Evolutionary conservation across 2,888 invertebrate genomes (phyloP), one percentile per base, ranked within the genome.

Genomic region (Lumbricus terrestris): DNA sequence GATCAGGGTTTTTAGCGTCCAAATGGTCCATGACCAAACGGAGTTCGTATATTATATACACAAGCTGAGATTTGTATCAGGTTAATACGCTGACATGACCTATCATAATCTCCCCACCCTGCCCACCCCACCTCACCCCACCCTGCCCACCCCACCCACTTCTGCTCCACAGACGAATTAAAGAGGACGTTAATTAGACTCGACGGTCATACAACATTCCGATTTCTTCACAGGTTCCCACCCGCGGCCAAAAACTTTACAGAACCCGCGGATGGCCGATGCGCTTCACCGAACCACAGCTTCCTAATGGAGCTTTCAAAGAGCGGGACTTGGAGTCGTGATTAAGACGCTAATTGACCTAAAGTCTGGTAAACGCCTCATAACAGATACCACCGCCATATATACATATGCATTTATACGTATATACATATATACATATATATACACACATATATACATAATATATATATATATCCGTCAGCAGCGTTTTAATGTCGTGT

Each of bases 171-270:
- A 29, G 69, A 29, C 69, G 69, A 69, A 69, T 69, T 69, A 69
- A 69, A 69, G 0, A 29, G 69, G n/a, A 85, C 34, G 85, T 18
- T 85, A 85, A 85, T 35, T 85, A 37, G n/a, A 37, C 85, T 35
- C 85, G 85, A n/a, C n/a, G 85, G 34, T 37, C n/a, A n/a, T n/a
- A n/a, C n/a, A n/a, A 35, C 29, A n/a, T 69, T 69, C 69, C 35
- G 85, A 85, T 34, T 85, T 83, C 83, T 83, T 85, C 85, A 85
- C 85, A 85, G 85, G 85, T 85, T 85, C 35, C 34, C 85, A 85
- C 35, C 85, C 20, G 85, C 85, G 37, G 85, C 85, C 35, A 37
- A 85, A 35, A 37, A 20, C 37, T 35, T 35, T 85, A 33, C 37
- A 8, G 85, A 47, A 20, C 35, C 6, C 85, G 34, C 85, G 34